Evolutionary conservation across 92 coral and sea anemone genomes (phyloP).

Genomic region (Palythoa grandiflora): DNA sequence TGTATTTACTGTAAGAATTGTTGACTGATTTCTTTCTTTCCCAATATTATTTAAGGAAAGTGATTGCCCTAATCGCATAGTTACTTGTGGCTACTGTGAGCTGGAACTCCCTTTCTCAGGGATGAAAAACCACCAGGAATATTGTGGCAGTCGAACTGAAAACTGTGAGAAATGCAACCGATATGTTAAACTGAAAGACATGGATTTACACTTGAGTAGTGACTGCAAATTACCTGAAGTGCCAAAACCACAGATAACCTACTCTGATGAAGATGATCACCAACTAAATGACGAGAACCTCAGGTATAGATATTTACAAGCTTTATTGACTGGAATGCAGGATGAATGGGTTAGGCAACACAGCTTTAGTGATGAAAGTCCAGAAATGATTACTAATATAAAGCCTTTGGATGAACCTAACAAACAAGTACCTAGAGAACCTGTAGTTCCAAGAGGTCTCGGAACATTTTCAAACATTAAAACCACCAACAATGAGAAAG

Average conservation of each 20-base stretch:
- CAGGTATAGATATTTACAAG: constrained; percentile 8
- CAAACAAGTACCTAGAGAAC: constrained; percentile 20
- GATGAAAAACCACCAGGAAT: constrained; percentile 81
- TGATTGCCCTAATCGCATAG: constrained; percentile 72
- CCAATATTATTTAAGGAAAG: constrained; percentile 61
- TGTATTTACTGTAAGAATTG: too few species aligned
- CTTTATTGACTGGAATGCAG: constrained; percentile 37
- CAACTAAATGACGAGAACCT: constrained; percentile 15
- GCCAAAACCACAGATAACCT: constrained; percentile 36
- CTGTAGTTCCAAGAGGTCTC: constrained; percentile 54
- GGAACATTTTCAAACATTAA: not conserved
- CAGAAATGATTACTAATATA: constrained; percentile 5
- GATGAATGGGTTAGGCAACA: constrained; percentile 8
- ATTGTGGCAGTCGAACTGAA: constrained; percentile 95
- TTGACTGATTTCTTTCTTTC: not conserved
- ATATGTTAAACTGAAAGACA: constrained; percentile 76
- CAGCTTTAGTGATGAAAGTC: not conserved
- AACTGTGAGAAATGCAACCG: constrained; percentile 86
- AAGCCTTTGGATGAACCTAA: constrained; percentile 1
- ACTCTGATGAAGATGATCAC: not conserved
- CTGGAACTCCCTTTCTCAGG: constrained; percentile 78
- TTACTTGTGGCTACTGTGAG: constrained; percentile 85
- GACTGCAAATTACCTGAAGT: constrained; percentile 73
- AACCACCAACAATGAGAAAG: not conserved
- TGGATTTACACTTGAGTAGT: constrained; percentile 69